Conservation (phyloP, 1,140 invertebrate species). For the Contarinia nasturtii region DNA sequence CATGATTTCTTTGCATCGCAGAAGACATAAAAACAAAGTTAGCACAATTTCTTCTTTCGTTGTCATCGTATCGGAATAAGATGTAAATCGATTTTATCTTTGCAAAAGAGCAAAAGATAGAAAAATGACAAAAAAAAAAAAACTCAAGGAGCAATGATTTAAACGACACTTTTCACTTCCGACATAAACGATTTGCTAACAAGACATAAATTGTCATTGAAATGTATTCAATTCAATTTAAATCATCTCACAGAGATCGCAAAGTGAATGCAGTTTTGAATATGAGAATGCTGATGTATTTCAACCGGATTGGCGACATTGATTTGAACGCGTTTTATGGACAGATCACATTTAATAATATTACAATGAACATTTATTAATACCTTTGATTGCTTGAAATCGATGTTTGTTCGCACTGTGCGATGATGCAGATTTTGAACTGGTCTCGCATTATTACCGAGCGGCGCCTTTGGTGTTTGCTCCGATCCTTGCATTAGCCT, state of each 20-base stretch:
- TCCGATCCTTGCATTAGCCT: slow-evolving; percentile 72
- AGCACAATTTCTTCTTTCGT: no score
- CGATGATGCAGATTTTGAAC: slow-evolving; percentile 76
- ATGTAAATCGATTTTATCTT: no score
- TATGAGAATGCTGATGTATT: not conserved
- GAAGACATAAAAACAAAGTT: no score
- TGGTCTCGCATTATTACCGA: slow-evolving; percentile 87
- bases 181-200: no score
- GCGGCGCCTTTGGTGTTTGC: slow-evolving; percentile 65
- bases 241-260: not conserved
- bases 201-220: no score
- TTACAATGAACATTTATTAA: slow-evolving; percentile 4
- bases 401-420: slow-evolving; percentile 90
- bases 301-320: not conserved
- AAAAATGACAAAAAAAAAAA: no score
- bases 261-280: not conserved
- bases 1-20: no score
- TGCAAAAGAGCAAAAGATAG: no score
- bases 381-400: slow-evolving; percentile 58
- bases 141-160: no score
- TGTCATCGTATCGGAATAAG: no score
- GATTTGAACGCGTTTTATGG: not conserved
- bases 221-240: no score
- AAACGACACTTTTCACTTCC: no score
- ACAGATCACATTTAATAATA: not conserved